Percentiles rank a stretch among this genome's conserved stretches.
These are phyloP conservation scores for Cyprinella venusta DNA, from an alignment of 2,797 vertebrate genomes.

Conservation along the genomic window DNA sequence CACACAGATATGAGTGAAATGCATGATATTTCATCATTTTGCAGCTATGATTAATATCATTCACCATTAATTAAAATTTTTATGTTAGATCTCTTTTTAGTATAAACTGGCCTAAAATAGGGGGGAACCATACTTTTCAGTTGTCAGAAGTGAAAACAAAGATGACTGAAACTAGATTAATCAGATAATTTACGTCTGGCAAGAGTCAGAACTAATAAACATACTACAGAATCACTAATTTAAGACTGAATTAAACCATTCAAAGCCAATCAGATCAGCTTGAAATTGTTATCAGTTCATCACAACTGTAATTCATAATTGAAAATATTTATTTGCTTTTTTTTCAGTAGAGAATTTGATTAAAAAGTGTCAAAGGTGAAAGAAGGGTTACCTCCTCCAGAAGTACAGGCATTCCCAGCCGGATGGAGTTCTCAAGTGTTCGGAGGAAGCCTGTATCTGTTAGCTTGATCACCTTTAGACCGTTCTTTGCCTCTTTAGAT, in stretches of 20 bases:
- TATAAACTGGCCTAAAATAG: constrained; percentile 5
- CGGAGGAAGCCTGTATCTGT: constrained; percentile 82
- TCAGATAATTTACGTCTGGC: constrained; percentile 12
- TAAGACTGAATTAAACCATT: constrained; percentile 1
- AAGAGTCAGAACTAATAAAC: constrained; percentile 23
- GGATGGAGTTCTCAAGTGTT: constrained; percentile 83
- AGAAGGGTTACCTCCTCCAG: constrained; percentile 79
- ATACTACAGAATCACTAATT: not conserved
- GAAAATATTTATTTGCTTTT: not conserved
- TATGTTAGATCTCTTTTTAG: constrained; percentile 8
- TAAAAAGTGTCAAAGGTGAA: not conserved
- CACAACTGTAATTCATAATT: not conserved
- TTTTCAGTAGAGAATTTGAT: not conserved
- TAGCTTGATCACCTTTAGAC: constrained; percentile 86
- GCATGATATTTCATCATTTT: not conserved
- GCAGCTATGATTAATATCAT: not conserved
- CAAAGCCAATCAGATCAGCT: constrained; percentile 1
- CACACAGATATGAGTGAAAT: not conserved
- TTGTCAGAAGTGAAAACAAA: constrained; percentile 28
- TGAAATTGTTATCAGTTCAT: not conserved
- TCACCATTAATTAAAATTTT: not conserved
- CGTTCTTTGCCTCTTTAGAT: constrained; percentile 80
- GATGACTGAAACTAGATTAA: constrained; percentile 7
- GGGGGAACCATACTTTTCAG: not conserved
- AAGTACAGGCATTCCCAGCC: constrained; percentile 83